Percentiles rank a stretch among this genome's conserved stretches.
Evolutionary conservation across 2,113 vertebrate genomes (phyloP).

Genomic region (Crotalus viridis): DNA sequence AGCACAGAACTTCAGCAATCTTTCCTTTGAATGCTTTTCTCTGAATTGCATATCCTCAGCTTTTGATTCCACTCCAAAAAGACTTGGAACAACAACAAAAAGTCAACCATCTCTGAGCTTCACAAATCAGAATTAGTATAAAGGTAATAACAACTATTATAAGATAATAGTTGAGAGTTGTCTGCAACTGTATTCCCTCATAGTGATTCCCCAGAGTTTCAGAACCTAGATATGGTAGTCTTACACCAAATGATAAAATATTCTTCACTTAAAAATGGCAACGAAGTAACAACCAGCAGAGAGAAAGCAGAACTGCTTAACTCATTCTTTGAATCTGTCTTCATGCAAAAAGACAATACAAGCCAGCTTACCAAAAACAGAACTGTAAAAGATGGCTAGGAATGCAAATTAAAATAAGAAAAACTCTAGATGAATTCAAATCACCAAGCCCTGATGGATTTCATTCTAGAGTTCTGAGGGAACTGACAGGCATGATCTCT

Average conservation of each 20-base stretch:
- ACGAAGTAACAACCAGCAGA: neutral
- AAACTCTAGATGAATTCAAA: neutral
- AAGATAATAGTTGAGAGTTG: neutral
- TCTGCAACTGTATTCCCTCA: neutral
- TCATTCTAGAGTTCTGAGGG: neutral
- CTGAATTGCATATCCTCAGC: neutral
- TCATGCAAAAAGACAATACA: neutral
- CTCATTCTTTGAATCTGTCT: neutral
- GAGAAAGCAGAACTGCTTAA: neutral
- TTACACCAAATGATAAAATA: neutral
- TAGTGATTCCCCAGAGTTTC: neutral
- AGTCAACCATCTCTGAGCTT: neutral
- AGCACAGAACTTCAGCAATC: neutral
- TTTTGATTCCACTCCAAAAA: neutral
- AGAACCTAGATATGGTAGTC: neutral
- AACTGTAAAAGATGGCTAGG: neutral
- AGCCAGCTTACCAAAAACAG: neutral
- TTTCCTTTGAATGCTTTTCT: constrained; percentile 20
- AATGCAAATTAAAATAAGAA: neutral
- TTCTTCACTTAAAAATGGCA: neutral
- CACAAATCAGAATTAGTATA: neutral
- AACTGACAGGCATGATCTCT: neutral
- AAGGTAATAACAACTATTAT: neutral
- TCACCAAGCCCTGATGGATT: neutral
- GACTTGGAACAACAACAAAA: neutral